Evolutionary conservation across 1,140 invertebrate species (phyloP), one percentile per base, ranked within the genome.

Genomic region (Drosophila miranda): DNA sequence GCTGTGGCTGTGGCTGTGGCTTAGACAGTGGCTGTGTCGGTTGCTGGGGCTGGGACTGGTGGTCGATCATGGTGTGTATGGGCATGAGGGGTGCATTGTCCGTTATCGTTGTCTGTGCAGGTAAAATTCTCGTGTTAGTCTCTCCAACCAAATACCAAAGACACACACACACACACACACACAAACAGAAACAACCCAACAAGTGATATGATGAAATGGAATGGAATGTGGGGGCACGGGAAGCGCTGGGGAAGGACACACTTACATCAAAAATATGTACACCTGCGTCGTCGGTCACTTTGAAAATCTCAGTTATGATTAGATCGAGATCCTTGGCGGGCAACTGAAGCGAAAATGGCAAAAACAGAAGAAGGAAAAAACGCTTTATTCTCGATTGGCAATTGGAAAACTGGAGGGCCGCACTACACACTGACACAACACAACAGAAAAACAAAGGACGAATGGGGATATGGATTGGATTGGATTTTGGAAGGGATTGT

Each of bases 21-120:
- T 71, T 48, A 44, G 21, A 23, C 42, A 30, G 7, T 69, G 73
- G 57, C 41, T 44, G 4, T 6, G 38, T 44, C 16, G 44, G 51
- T 26, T 46, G 43, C 52, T 59, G 44, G 7, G 59, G 19, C 34
- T 67, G 61, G 11, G 34, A 38, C 60, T 66, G 46, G 50, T 50
- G 46, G 50, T 50, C 66, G 13, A 56, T 57, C 71, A 60, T 59
- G 44, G 73, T 70, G 56, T 74, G 55, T 81, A 86, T 84, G 82
- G 81, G 77, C 81, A 86, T 86, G 82, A 86, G 60, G 58, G 82
- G 62, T 87, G 82, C 81, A 81, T 73, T 72, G 69, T 87, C 74
- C 70, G 69, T 30, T 30, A 69, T 77, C 74, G 81, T 84, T 43
- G 80, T 87, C 81, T 84, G 81, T 87, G 61, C 71, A 54, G 81